Evolutionary conservation across 2,113 vertebrate species (phyloP).

Genomic region (Motacilla alba): DNA sequence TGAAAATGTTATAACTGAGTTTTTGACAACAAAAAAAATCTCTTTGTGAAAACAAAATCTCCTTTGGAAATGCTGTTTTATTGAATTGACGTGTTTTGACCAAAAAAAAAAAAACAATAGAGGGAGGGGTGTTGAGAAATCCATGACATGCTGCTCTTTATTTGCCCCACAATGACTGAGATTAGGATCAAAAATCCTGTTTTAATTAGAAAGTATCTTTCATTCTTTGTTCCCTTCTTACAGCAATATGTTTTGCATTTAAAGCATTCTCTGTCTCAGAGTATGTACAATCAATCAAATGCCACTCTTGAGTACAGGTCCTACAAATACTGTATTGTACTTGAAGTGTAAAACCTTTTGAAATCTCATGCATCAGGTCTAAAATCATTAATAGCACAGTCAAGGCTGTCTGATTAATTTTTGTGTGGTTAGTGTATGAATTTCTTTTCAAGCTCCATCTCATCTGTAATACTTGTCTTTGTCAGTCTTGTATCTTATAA

Average conservation of each 20-base stretch:
- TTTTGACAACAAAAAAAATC: background rate
- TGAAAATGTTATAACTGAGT: background rate
- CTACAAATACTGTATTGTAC: slow-evolving; percentile 4
- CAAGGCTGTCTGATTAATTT: slow-evolving; percentile 31
- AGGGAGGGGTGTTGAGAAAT: background rate
- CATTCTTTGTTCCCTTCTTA: slow-evolving; percentile 11
- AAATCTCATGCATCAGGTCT: background rate
- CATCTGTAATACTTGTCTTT: background rate
- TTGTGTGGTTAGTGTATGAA: background rate
- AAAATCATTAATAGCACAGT: slow-evolving; percentile 22
- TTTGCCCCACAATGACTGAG: background rate
- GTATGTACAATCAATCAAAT: slow-evolving; percentile 28
- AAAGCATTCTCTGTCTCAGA: background rate
- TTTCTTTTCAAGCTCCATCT: background rate
- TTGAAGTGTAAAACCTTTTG: slow-evolving; percentile 15
- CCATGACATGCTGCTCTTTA: background rate
- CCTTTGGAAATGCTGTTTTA: background rate
- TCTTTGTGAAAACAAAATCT: background rate
- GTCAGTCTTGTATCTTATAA: background rate
- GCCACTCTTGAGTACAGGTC: slow-evolving; percentile 13
- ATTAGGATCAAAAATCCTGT: slow-evolving; percentile 21
- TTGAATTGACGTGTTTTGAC: background rate
- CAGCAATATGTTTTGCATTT: slow-evolving; percentile 45
- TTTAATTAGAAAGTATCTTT: slow-evolving; percentile 49
- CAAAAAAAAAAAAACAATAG: background rate